A percentile compares a stretch with the other conserved stretches of the same genome.
Conservation (phyloP, 2,888 invertebrate genomes). For the Ectemnius cavifrons region DNA sequence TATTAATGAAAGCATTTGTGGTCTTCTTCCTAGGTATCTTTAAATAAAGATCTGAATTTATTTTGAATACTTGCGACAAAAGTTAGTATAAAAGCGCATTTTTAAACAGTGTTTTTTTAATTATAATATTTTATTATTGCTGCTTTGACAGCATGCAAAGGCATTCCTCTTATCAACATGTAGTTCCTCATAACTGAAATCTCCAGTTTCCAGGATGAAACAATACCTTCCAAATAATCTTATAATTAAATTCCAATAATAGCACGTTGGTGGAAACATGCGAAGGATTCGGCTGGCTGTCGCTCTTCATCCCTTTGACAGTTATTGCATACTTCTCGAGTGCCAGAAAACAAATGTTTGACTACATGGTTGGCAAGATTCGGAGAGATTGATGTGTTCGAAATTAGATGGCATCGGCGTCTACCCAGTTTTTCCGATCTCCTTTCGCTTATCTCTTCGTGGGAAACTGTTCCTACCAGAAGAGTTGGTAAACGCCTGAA, state of each 20-base stretch:
- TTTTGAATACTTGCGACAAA: no score
- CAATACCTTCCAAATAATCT: constrained; percentile 63
- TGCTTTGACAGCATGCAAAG: no score
- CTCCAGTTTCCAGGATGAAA: constrained; percentile 45
- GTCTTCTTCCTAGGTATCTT: no score
- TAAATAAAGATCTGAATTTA: no score
- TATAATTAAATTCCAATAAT: constrained; percentile 66
- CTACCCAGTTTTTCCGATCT: no score
- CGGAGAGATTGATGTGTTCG: not conserved
- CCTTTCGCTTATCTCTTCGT: no score
- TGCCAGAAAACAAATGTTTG: constrained; percentile 26
- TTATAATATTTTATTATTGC: no score
- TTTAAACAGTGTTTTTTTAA: no score
- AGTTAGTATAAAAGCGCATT: no score
- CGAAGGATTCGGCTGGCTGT: constrained; percentile 29
- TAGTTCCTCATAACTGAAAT: constrained; percentile 20
- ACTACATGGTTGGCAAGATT: not conserved
- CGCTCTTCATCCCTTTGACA: not conserved
- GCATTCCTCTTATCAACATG: constrained; percentile 4
- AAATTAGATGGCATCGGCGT: not conserved
- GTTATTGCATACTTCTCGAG: constrained; percentile 17
- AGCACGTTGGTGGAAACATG: constrained; percentile 48
- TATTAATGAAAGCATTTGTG: no score
- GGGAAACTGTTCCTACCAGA: not conserved
- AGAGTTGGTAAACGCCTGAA: not conserved